Conservation (phyloP, 1,140 invertebrate genomes). For the Diachasmimorpha longicaudata region DNA sequence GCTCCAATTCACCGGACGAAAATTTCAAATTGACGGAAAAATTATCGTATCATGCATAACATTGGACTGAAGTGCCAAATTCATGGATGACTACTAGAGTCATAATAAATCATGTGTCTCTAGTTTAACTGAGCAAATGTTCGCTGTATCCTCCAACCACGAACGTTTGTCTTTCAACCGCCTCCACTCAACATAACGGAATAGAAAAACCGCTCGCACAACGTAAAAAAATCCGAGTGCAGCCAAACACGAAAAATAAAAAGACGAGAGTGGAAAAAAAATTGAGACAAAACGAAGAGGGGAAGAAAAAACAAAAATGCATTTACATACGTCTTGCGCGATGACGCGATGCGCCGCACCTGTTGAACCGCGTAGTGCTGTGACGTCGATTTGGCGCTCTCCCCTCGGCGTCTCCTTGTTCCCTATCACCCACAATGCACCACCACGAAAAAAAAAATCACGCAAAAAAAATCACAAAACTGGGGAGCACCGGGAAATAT, state of each 20-base stretch:
- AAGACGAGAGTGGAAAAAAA: background rate
- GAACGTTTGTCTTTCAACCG: no score
- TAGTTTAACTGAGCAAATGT: no score
- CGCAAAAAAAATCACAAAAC: constrained; percentile 16
- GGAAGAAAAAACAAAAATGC: constrained; percentile 19
- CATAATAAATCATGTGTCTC: background rate
- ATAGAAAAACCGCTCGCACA: no score
- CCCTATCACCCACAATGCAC: background rate
- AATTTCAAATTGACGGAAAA: background rate
- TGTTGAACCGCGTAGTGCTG: constrained; percentile 29
- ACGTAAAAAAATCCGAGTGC: no score
- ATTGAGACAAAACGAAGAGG: background rate
- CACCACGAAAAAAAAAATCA: background rate
- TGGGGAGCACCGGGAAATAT: background rate
- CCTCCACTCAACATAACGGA: no score
- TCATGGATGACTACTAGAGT: background rate
- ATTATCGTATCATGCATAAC: background rate
- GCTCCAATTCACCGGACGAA: background rate
- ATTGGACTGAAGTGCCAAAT: background rate
- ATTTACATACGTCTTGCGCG: constrained; percentile 31
- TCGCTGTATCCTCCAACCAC: no score
- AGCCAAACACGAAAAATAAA: background rate
- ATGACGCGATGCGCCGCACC: constrained; percentile 31
- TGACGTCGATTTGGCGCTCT: constrained; percentile 14
- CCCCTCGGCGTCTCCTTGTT: background rate